Evolutionary conservation across 2,888 invertebrate genomes (phyloP).

Genomic region (Ormyrus nitidulus): DNA sequence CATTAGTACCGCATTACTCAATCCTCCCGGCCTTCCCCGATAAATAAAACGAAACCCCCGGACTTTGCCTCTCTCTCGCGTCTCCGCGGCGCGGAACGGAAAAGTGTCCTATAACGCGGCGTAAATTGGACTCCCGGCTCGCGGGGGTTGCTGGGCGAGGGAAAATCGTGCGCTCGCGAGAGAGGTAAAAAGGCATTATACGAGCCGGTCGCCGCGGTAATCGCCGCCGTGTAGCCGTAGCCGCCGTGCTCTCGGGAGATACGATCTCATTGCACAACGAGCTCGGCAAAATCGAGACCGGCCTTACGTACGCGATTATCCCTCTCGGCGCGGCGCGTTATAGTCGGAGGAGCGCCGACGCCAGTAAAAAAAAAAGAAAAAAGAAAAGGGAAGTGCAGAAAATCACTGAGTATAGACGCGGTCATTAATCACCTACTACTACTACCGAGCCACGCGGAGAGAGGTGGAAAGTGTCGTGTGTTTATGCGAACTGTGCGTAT

Average conservation of each 20-base stretch:
- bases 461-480: no score
- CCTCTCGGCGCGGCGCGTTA: background rate
- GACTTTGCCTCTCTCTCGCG: no score
- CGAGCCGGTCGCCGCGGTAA: conserved; percentile 10
- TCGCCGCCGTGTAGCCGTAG: background rate
- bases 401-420: conserved; percentile 31
- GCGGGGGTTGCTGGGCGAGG: background rate
- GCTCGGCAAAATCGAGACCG: conserved; percentile 21
- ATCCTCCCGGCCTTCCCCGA: no score
- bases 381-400: conserved; percentile 28
- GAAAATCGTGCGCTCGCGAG: conserved; percentile 29
- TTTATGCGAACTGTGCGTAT: no score
- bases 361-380: background rate
- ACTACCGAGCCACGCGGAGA: background rate
- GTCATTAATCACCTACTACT: conserved; percentile 41
- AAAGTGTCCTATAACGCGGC: no score
- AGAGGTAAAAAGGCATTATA: background rate
- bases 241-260: conserved; percentile 14
- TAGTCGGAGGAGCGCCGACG: background rate
- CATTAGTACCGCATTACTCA: no score
- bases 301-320: conserved; percentile 24
- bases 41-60: no score
- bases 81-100: no score
- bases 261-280: conserved; percentile 47
- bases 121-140: no score